These are phyloP conservation scores for Bos taurus DNA, from an alignment of 2,113 vertebrate species.

Conservation along the genomic window DNA sequence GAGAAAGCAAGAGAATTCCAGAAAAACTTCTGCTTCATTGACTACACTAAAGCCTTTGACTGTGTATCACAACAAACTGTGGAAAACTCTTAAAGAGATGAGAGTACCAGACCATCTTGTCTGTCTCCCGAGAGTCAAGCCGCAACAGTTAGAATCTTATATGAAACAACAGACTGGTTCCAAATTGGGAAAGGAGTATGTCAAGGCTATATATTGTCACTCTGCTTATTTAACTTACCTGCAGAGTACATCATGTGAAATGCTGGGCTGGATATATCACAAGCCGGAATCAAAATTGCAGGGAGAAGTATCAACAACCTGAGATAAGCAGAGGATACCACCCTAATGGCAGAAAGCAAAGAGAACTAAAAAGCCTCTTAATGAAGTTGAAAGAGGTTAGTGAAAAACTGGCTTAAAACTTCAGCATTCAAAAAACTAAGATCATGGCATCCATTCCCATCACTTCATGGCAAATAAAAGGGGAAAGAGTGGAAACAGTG, in stretches of 20 bases:
- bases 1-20: not conserved
- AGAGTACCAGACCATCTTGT: not conserved
- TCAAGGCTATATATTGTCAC: not conserved
- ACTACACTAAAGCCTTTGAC: not conserved
- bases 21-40: not conserved
- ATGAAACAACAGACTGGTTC: not conserved
- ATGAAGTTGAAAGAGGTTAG: not conserved
- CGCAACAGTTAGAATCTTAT: not conserved
- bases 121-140: not conserved
- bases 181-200: not conserved
- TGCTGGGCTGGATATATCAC: not conserved
- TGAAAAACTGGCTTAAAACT: not conserved
- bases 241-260: not conserved
- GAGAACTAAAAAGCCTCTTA: not conserved
- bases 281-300: not conserved
- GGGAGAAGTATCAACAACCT: not conserved
- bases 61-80: not conserved
- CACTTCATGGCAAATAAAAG: not conserved
- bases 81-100: not conserved
- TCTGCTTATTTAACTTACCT: not conserved
- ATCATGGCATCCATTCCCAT: not conserved
- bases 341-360: not conserved
- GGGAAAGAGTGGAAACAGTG: not conserved
- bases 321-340: not conserved
- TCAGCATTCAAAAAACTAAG: not conserved